phyloP scores from a whole-genome alignment of 2,888 invertebrate genomes.

The Lithodes maja region DNA sequence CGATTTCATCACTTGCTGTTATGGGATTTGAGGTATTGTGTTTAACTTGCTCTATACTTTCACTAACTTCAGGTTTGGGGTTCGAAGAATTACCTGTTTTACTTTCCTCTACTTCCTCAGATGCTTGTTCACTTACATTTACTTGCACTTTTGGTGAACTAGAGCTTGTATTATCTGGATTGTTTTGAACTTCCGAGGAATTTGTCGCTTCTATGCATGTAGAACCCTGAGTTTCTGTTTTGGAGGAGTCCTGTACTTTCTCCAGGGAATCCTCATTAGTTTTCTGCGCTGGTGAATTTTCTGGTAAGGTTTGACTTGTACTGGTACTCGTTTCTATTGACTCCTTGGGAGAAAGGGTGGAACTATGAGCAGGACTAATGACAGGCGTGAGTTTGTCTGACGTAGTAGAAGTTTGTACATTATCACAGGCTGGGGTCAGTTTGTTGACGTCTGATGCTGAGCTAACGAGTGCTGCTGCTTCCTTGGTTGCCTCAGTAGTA shows the following conservation, averaged over 20 bases:
- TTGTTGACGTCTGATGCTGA: slow-evolving; percentile 27
- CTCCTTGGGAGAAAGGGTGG: slow-evolving; percentile 35
- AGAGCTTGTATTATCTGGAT: neutral
- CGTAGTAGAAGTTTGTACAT: slow-evolving; percentile 58
- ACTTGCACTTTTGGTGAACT: slow-evolving; percentile 29
- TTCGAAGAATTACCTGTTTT: neutral
- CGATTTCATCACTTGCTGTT: neutral
- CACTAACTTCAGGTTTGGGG: neutral
- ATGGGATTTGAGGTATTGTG: neutral
- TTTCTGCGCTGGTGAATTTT: slow-evolving; percentile 27
- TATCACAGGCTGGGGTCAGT: slow-evolving; percentile 60
- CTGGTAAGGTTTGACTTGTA: slow-evolving; percentile 37
- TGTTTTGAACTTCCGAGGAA: slow-evolving; percentile 22
- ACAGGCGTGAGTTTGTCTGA: slow-evolving; percentile 7
- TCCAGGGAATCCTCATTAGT: slow-evolving; percentile 42
- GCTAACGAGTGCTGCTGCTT: slow-evolving; percentile 33
- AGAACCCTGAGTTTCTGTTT: slow-evolving; percentile 31
- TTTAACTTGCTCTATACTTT: neutral
- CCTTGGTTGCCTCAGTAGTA: neutral
- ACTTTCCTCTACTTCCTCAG: neutral
- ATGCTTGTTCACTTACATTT: slow-evolving; percentile 25
- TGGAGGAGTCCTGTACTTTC: slow-evolving; percentile 42
- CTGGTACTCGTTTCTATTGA: neutral
- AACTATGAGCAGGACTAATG: slow-evolving; percentile 50
- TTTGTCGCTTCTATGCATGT: slow-evolving; percentile 31